These are phyloP conservation scores for Psammodynastes pulverulentus DNA, from an alignment of 2,113 vertebrate species.

Conservation along the genomic window DNA sequence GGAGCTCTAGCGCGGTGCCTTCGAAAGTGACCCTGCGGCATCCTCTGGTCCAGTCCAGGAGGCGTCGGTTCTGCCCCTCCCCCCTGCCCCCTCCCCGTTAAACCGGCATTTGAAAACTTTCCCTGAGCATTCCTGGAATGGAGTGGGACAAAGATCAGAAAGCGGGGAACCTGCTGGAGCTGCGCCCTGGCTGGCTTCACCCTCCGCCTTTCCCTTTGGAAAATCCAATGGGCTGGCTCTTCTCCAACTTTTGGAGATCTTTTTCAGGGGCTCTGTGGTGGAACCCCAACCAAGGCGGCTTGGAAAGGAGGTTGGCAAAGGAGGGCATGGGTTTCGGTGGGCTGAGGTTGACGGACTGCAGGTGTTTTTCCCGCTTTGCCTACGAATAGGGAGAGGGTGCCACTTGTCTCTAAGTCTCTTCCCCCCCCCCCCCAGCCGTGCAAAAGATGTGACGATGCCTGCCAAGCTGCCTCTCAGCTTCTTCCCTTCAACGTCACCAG, in stretches of 20 bases:
- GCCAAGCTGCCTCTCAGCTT: conserved; percentile 86
- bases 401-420: not conserved
- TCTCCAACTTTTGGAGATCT: not conserved
- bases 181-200: not conserved
- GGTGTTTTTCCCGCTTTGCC: not conserved
- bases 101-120: not conserved
- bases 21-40: not conserved
- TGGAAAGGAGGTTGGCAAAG: not conserved
- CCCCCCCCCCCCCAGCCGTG: conserved; percentile 73
- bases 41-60: not conserved
- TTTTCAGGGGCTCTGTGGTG: not conserved
- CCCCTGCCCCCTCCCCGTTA: too few relatives aligned
- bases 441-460: conserved; percentile 85
- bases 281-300: not conserved
- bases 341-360: not conserved
- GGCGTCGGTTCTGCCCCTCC: too few relatives aligned
- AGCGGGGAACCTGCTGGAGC: not conserved
- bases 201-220: not conserved
- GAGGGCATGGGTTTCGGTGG: not conserved
- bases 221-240: too few relatives aligned
- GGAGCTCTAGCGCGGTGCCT: not conserved
- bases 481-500: conserved; percentile 80
- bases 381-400: not conserved
- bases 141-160: not conserved
- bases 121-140: not conserved